Evolutionary conservation across 2,888 invertebrate genomes (phyloP).

Genomic region (Terebella lapidaria): DNA sequence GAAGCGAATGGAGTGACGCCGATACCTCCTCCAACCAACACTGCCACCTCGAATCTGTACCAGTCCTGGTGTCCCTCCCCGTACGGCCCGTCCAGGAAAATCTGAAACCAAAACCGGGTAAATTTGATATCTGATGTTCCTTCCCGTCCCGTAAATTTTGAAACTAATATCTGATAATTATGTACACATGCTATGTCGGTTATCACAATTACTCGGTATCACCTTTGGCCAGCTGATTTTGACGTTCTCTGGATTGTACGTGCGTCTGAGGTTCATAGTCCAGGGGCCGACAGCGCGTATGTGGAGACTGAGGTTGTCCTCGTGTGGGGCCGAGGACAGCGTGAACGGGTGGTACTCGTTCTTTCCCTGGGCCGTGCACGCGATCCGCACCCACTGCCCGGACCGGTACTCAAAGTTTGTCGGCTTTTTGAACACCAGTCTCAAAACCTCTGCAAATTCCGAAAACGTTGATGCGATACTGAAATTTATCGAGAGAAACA

Average conservation of each 20-base stretch:
- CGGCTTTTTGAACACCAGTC: conserved; percentile 58
- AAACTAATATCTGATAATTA: neutral
- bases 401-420: conserved; percentile 60
- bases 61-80: conserved; percentile 66
- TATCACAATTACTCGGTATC: neutral
- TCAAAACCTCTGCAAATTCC: conserved; percentile 58
- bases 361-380: conserved; percentile 57
- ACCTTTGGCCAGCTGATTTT: conserved; percentile 33
- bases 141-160: neutral
- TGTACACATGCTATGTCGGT: neutral
- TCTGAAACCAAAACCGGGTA: neutral
- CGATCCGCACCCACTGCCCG: conserved; percentile 64
- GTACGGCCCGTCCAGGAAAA: conserved; percentile 61
- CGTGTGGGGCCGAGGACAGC: conserved; percentile 62
- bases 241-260: conserved; percentile 39
- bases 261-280: conserved; percentile 58
- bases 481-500: neutral
- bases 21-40: conserved; percentile 63
- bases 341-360: conserved; percentile 64
- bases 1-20: conserved; percentile 66
- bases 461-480: too few relatives aligned
- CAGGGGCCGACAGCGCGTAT: conserved; percentile 64
- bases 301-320: conserved; percentile 59
- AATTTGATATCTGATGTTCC: neutral
- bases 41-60: conserved; percentile 61